These are phyloP conservation scores for Pseudomugil gertrudae DNA, from an alignment of 2,797 vertebrate genomes.

Conservation along the genomic window DNA sequence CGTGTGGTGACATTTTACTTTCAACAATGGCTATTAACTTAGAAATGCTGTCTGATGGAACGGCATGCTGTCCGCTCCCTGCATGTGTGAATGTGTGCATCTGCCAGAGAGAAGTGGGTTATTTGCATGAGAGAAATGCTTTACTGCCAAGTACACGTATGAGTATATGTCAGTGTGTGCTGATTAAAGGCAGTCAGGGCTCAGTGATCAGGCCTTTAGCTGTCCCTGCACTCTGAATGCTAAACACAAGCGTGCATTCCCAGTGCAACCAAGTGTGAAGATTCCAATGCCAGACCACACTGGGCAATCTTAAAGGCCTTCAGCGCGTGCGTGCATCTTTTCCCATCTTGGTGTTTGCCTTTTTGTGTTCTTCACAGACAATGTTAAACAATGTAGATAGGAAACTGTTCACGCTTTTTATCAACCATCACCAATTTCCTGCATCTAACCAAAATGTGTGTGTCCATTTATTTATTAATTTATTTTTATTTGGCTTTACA, in stretches of 20 bases:
- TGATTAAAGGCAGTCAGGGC: constrained; percentile 80
- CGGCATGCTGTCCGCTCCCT: constrained; percentile 35
- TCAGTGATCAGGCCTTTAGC: constrained; percentile 78
- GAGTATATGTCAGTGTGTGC: constrained; percentile 50
- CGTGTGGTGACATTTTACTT: constrained; percentile 71
- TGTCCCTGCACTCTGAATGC: constrained; percentile 75
- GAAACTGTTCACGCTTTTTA: neutral
- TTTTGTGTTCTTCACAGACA: constrained; percentile 20
- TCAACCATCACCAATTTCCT: constrained; percentile 8
- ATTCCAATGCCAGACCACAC: constrained; percentile 50
- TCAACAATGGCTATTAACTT: constrained; percentile 56
- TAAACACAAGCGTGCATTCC: constrained; percentile 78
- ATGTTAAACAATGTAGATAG: constrained; percentile 20
- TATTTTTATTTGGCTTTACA: too few species aligned
- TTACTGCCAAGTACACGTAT: constrained; percentile 49
- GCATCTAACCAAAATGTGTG: neutral
- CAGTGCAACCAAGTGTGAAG: constrained; percentile 72
- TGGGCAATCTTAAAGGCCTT: constrained; percentile 54
- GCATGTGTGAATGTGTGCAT: constrained; percentile 17
- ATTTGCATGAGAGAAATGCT: constrained; percentile 37
- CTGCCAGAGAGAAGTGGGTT: constrained; percentile 14
- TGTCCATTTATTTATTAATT: too few species aligned
- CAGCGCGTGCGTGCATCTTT: constrained; percentile 33
- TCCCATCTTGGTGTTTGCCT: constrained; percentile 29
- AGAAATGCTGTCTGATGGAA: constrained; percentile 59